Evolutionary conservation across 2,113 vertebrate genomes (phyloP).

Genomic region (Hipposideros armiger): DNA sequence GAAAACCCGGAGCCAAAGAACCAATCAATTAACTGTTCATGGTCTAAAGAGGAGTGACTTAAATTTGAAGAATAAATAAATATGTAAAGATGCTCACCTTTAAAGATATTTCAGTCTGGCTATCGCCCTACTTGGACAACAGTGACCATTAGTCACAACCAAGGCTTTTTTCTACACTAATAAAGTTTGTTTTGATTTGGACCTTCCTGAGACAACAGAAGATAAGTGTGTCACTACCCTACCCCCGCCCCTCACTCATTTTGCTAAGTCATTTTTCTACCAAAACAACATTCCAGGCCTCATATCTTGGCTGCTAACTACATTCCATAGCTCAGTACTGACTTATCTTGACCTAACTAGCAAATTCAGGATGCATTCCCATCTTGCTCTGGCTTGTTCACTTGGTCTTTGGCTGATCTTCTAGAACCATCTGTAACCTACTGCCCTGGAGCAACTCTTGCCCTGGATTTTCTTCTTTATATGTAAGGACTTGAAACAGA

Average conservation of each 20-base stretch:
- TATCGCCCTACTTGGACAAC: too few species aligned
- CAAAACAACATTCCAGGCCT: slow-evolving; percentile 58
- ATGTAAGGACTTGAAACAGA: slow-evolving; percentile 20
- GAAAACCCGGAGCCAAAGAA: slow-evolving; percentile 33
- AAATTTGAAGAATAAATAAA: background rate
- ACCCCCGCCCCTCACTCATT: background rate
- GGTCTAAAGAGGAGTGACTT: background rate
- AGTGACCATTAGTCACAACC: background rate
- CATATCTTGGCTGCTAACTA: background rate
- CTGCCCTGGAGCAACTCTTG: slow-evolving; percentile 20
- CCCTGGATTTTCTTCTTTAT: slow-evolving; percentile 39
- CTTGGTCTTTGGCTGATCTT: slow-evolving; percentile 59
- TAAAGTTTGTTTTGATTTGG: background rate
- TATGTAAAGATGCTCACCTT: background rate
- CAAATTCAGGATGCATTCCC: slow-evolving; percentile 22
- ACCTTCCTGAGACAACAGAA: slow-evolving; percentile 22
- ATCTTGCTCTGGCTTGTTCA: slow-evolving; percentile 65
- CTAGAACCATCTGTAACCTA: slow-evolving; percentile 32
- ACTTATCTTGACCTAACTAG: slow-evolving; percentile 59
- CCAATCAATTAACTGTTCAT: background rate
- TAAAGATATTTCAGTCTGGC: background rate
- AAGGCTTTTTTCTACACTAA: background rate
- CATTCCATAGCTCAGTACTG: slow-evolving; percentile 53
- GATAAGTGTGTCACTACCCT: background rate
- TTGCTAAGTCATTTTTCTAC: slow-evolving; percentile 67